Evolutionary conservation across 2,888 invertebrate species (phyloP), one percentile per base, ranked within the genome.

Genomic region (Hemithea aestivaria): DNA sequence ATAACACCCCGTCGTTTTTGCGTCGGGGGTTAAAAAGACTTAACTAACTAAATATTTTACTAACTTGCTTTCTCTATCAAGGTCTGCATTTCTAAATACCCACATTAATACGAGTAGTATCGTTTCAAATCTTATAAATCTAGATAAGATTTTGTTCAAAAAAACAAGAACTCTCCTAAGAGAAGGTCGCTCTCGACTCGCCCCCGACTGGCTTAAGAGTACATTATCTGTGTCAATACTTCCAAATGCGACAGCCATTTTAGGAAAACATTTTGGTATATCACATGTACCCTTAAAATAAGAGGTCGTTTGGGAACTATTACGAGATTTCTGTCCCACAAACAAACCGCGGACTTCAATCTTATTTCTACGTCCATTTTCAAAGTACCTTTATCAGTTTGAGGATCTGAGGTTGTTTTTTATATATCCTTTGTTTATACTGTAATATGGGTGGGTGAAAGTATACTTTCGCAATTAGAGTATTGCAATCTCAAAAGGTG

Each of bases 181-280:
- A n/a, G 74, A 68, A 39, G 48, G 36, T 40, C 52, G 51, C 50
- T 57, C 56, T 56, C 39, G 54, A 35, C 48, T 46, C 48, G 53
- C 62, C 54, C 59, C 62, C 63, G 55, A 50, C 55, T 58, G 60
- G 59, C 67, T 70, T 53, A 27, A 48, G 43, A 65, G 71, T 71
- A 76, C 73, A 83, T 82, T 82, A 82, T 84, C 81, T 77, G 59
- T 76, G 79, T 79, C 84, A 81, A 83, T 82, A 79, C 75, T 66
- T 66, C 54, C 63, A 71, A 68, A 73, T 65, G 72, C 62, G 65
- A 60, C 66, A 68, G 65, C 69, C 78, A 71, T 77, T 83, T 79
- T 74, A 71, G 65, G 77, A 73, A 78, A 80, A 73, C 76, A 82
- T 83, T 79, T 72, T 70, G 66, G 66, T 74, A 68, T 76, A 83